Conservation (phyloP, 2,888 invertebrate genomes). For the Hypomecis atomaria region DNA sequence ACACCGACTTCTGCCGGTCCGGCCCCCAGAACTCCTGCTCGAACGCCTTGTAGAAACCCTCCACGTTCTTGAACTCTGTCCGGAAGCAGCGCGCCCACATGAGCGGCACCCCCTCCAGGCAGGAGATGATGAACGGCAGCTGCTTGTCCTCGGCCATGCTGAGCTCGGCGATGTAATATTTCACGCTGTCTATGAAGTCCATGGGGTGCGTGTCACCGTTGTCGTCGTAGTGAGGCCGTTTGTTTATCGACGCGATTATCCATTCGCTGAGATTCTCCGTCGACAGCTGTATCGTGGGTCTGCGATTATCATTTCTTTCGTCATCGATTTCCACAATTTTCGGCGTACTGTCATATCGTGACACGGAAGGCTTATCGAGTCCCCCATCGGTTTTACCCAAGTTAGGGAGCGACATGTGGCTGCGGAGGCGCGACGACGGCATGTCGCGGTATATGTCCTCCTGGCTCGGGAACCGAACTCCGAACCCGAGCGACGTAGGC, state of each 20-base stretch:
- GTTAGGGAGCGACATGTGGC: slow-evolving; percentile 80
- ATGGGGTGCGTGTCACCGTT: slow-evolving; percentile 75
- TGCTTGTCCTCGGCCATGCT: slow-evolving; percentile 72
- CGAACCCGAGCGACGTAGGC: slow-evolving; percentile 74
- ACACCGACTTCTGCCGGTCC: slow-evolving; percentile 74
- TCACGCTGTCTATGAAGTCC: slow-evolving; percentile 76
- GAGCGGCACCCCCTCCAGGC: slow-evolving; percentile 75
- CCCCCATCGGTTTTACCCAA: slow-evolving; percentile 68
- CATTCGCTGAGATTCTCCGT: slow-evolving; percentile 73
- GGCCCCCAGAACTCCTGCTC: slow-evolving; percentile 80
- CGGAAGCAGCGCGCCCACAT: slow-evolving; percentile 80
- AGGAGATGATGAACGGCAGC: slow-evolving; percentile 74
- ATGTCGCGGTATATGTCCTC: slow-evolving; percentile 75
- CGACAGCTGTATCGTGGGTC: slow-evolving; percentile 61
- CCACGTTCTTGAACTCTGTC: slow-evolving; percentile 69
- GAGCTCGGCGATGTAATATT: slow-evolving; percentile 75
- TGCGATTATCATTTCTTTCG: slow-evolving; percentile 57
- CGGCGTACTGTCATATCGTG: slow-evolving; percentile 56
- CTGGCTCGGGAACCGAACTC: slow-evolving; percentile 79
- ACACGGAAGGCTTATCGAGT: slow-evolving; percentile 60
- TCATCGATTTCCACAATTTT: slow-evolving; percentile 76
- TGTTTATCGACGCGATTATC: slow-evolving; percentile 73
- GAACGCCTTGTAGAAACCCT: slow-evolving; percentile 71
- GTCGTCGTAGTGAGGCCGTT: slow-evolving; percentile 77
- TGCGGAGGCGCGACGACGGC: slow-evolving; percentile 76